Base-by-base conservation (phyloP, 1,140 invertebrate genomes). In the Brachionus rubens region DNA sequence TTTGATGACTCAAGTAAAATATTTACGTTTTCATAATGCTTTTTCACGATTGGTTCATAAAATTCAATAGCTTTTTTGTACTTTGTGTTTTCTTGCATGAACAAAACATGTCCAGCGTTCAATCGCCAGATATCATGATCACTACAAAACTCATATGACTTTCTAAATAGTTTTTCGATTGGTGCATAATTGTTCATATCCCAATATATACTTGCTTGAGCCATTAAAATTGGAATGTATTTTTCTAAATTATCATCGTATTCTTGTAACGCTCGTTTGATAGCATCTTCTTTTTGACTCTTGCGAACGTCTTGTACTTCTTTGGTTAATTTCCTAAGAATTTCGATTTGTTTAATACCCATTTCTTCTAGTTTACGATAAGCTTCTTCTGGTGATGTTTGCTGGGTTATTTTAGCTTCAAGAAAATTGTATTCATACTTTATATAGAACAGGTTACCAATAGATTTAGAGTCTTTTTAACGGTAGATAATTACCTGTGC, bases 121-220 rank as follows among this genome's bases (percentile, higher is more conserved):
- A 99, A 86, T 78, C 94, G 91, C 96, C 96, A 99, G 0, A 91
- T 89, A 81, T 98, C 93, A 80, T 96, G 92, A 81, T 98, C 94
- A 80, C 93, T 95, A 81, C 95, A 98, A 84, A 98, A 98, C 82
- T 99, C 96, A 0, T 93, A 93, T 47, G 94, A 98, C 83, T 96
- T 96, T 24, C 93, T 88, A 80, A 86, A 87, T n/a, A 87, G 81
- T 78, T 83, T 86, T 78, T 86, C 86, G 0, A 96, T 94, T 82
- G 96, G 92, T 1, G 89, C 85, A 81, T 98, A 99, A 82, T 98
- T 94, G 82, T 96, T 93, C 80, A 93, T 87, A 76, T 98, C 94
- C 96, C 96, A 99, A 81, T 96, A 96, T 78, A 99, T 96, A 88
- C 96, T 98, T 0, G 96, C 95, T 84, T 99, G 95, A 2, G 94